These are phyloP conservation scores for Lycodopsis pacificus DNA, from an alignment of 2,797 vertebrate genomes.

Conservation along the genomic window DNA sequence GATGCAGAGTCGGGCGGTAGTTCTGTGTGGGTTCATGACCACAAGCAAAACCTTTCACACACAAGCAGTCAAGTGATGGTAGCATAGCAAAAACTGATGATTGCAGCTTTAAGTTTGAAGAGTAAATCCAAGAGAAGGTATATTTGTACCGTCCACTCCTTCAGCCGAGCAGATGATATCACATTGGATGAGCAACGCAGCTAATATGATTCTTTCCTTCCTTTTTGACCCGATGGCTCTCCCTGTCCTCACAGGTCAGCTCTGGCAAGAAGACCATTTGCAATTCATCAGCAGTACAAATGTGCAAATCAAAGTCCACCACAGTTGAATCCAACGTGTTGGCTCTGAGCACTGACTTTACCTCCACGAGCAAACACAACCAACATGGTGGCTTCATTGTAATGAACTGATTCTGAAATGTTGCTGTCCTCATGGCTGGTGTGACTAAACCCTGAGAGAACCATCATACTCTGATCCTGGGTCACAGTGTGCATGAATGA, in stretches of 20 bases:
- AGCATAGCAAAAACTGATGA: not conserved
- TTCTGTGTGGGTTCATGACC: too few species aligned
- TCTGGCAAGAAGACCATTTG: not conserved
- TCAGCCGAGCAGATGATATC: not conserved
- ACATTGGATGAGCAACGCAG: not conserved
- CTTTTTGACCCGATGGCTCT: not conserved
- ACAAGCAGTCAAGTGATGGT: not conserved
- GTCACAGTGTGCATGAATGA: conserved; percentile 22
- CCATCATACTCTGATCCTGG: conserved; percentile 6
- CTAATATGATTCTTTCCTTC: not conserved
- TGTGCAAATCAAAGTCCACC: not conserved
- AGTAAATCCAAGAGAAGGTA: not conserved
- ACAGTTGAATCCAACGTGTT: not conserved
- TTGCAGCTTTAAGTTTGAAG: not conserved
- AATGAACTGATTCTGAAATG: conserved; percentile 3
- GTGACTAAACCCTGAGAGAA: not conserved
- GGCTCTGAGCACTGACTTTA: not conserved
- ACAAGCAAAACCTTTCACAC: too few species aligned
- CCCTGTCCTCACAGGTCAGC: not conserved
- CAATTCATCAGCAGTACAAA: conserved; percentile 2
- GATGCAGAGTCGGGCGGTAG: too few species aligned
- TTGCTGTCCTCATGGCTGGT: not conserved
- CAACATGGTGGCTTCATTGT: not conserved
- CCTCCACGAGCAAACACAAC: not conserved
- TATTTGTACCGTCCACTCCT: not conserved